phyloP scores from a whole-genome alignment of 2,113 vertebrate species.

The Nymphicus hollandicus region DNA sequence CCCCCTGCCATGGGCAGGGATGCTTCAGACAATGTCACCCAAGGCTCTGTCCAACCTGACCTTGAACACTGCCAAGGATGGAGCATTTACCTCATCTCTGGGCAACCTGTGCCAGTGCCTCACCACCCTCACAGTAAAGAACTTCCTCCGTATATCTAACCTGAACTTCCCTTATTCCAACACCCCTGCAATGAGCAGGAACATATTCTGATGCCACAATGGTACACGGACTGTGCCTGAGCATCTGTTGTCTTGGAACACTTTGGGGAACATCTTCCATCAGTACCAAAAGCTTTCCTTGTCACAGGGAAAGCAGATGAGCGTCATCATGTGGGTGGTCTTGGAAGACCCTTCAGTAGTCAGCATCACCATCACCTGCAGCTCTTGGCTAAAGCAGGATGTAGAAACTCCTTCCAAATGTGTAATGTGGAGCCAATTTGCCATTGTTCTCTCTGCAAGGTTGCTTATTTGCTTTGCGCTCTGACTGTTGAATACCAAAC shows the following conservation, averaged over 20 bases:
- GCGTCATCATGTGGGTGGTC: neutral
- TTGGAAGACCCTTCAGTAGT: neutral
- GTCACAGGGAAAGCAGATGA: neutral
- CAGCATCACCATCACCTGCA: neutral
- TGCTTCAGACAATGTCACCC: neutral
- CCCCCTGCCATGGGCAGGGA: neutral
- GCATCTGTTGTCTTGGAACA: rapidly evolving
- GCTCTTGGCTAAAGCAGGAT: neutral
- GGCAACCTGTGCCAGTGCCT: neutral
- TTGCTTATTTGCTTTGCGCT: neutral
- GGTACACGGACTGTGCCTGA: rapidly evolving
- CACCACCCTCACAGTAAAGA: neutral
- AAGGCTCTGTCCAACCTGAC: neutral
- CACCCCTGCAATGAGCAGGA: neutral
- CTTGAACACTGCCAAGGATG: neutral
- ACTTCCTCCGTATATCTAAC: neutral
- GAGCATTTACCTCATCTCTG: neutral
- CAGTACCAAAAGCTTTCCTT: neutral
- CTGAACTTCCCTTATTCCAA: neutral
- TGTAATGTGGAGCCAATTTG: rapidly evolving
- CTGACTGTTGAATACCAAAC: neutral
- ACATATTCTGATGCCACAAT: rapidly evolving
- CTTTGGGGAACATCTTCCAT: neutral
- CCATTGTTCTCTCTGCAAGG: neutral
- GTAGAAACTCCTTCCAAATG: neutral